A percentile compares a stretch with the other conserved stretches of the same genome.
phyloP scores from a whole-genome alignment of 2,888 invertebrate genomes.

The Blomia tropicalis region DNA sequence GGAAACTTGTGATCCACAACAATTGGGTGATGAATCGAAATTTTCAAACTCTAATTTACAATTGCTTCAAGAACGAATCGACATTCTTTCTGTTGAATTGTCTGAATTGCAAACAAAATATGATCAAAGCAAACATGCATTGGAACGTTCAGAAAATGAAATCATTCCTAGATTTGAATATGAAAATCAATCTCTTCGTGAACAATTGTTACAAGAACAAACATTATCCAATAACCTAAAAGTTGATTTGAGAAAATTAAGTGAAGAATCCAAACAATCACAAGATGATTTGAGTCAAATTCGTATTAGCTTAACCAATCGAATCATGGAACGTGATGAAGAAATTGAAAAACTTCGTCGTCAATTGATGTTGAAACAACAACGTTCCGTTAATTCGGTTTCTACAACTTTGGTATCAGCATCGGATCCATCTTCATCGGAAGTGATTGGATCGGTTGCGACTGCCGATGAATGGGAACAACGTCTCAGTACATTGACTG shows the following conservation, averaged over 20 bases:
- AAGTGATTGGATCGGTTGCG: conserved; percentile 30
- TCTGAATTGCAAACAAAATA: conserved; percentile 46
- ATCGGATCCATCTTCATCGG: background rate
- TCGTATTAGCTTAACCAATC: conserved; percentile 38
- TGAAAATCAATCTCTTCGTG: conserved; percentile 39
- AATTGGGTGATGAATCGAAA: background rate
- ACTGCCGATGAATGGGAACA: conserved; percentile 39
- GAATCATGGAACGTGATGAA: conserved; percentile 43
- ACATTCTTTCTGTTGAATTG: conserved; percentile 39
- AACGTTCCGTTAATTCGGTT: background rate
- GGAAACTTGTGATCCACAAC: background rate
- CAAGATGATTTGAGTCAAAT: conserved; percentile 43
- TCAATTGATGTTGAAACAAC: conserved; percentile 36
- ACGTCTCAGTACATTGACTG: conserved; percentile 47
- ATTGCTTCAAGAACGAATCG: conserved; percentile 17
- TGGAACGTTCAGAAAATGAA: conserved; percentile 40
- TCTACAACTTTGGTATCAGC: background rate
- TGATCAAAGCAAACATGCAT: conserved; percentile 45
- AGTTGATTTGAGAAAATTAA: conserved; percentile 37
- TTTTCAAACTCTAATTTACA: conserved; percentile 1
- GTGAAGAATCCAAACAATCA: conserved; percentile 43
- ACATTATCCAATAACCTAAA: conserved; percentile 37
- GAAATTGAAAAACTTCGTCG: conserved; percentile 44
- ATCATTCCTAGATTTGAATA: conserved; percentile 37
- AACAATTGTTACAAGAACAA: conserved; percentile 39